Base-by-base conservation (phyloP, 2,113 vertebrate genomes). In the Cnemophilus loriae region DNA sequence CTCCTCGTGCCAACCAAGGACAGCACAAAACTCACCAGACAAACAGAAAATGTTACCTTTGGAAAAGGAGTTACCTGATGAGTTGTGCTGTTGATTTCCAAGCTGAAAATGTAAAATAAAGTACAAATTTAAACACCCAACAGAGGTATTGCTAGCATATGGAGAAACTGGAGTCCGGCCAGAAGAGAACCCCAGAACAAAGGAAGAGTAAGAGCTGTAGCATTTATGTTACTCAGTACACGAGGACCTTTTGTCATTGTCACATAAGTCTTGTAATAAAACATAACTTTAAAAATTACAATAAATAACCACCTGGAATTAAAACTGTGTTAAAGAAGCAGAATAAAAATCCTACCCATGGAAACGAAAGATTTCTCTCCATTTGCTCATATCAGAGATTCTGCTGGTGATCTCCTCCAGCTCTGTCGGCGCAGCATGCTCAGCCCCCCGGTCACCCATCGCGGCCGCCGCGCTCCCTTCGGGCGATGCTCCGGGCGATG, bases 301-400 rank as follows among this genome's bases (percentile, higher is more conserved):
- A 12, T 27, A n/a, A 78, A 78, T 59, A 52, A 30, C 1, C 17
- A 60, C 37, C 17, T 73, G 57, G 27, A 85, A 89, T 70, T 57
- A 44, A 55, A 64, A 89, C 4, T 0, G 9, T 11, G 59, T 61
- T 55, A 65, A 93, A 8, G 11, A 95, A 69, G 30, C 3, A 28
- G 39, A 82, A 59, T 27, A 57, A 53, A 39, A 49, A 4, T 32
- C 98, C 97, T 97, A 99, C 98, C 98, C 59, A 1, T 2, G 93
- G 61, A 81, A 95, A 61, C 97, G 92, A 53, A 98, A 98, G n/a
- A 99, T 98, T 57, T 97, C 91, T 77, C 97, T 98, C 98, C 98
- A 98, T 85, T 98, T 98, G 83, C 96, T 95, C 28, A 99, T 97
- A 6, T 97, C 87, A 26, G 95, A 95, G 93, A 99, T 97, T 93